Conservation (phyloP, 2,113 vertebrate species). For the Misgurnus anguillicaudatus region DNA sequence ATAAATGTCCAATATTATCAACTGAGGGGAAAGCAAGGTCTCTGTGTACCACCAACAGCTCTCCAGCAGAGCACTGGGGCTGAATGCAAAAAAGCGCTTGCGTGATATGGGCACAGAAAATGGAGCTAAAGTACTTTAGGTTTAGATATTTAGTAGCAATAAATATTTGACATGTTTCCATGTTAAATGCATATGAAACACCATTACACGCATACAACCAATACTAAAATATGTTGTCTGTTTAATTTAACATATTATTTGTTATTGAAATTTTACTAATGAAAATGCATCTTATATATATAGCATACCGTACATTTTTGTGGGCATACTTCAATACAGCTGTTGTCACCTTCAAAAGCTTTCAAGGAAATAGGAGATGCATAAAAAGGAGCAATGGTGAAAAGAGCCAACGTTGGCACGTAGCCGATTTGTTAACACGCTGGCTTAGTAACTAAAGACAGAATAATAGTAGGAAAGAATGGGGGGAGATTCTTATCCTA, state of each 20-base stretch:
- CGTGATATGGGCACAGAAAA: no score
- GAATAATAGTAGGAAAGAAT: constrained; percentile 7
- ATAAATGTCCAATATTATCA: constrained; percentile 59
- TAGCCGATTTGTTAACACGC: constrained; percentile 19
- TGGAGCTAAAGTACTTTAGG: no score
- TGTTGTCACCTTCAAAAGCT: constrained; percentile 15
- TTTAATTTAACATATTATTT: no score
- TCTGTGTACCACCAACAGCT: constrained; percentile 37
- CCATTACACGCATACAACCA: no score
- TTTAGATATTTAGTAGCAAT: no score
- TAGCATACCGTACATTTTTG: constrained; percentile 19
- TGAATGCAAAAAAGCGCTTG: constrained; percentile 18
- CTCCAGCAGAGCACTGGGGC: constrained; percentile 37
- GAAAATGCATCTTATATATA: background rate
- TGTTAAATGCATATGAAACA: no score
- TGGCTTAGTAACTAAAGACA: constrained; percentile 29
- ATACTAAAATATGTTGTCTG: no score
- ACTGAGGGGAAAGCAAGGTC: constrained; percentile 47
- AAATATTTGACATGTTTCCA: no score
- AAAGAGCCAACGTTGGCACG: background rate
- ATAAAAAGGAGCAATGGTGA: background rate
- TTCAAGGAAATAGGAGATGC: constrained; percentile 26
- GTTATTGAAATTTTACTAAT: no score
- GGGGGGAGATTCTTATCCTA: background rate
- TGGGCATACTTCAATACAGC: background rate